These are phyloP conservation scores for Stenichneumon culpator DNA, from an alignment of 2,888 invertebrate genomes.

Conservation along the genomic window DNA sequence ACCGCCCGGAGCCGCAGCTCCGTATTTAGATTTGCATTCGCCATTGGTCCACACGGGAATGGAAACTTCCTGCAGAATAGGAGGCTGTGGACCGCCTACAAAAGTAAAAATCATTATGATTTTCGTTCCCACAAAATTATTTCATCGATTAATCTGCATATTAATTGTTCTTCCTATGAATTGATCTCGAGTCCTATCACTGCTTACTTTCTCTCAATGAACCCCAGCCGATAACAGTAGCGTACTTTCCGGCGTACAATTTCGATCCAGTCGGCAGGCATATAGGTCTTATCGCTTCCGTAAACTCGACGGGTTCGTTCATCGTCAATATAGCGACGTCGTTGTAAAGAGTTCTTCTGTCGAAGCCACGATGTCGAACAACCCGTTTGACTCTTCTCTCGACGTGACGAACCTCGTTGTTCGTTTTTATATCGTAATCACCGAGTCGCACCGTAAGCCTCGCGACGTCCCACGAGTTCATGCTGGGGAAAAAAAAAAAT, in stretches of 20 bases:
- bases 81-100: constrained; percentile 93
- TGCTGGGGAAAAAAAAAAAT: constrained; percentile 86
- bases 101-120: constrained; percentile 45
- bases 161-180: background rate
- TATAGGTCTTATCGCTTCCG: constrained; percentile 91
- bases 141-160: background rate
- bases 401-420: constrained; percentile 91
- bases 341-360: constrained; percentile 94
- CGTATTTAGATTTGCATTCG: constrained; percentile 93
- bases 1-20: constrained; percentile 94
- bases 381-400: constrained; percentile 93
- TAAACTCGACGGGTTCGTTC: constrained; percentile 91
- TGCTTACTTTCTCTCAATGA: constrained; percentile 91
- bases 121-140: background rate
- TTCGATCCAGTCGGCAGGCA: constrained; percentile 90
- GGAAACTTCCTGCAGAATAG: constrained; percentile 92
- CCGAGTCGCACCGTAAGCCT: constrained; percentile 93
- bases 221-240: constrained; percentile 96
- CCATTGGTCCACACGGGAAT: constrained; percentile 94
- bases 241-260: constrained; percentile 90
- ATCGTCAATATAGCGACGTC: constrained; percentile 93
- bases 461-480: constrained; percentile 96
- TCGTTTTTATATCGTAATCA: constrained; percentile 93
- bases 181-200: background rate
- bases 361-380: constrained; percentile 94